These are phyloP conservation scores for Hypena proboscidalis DNA, from an alignment of 2,888 invertebrate species.

Conservation along the genomic window DNA sequence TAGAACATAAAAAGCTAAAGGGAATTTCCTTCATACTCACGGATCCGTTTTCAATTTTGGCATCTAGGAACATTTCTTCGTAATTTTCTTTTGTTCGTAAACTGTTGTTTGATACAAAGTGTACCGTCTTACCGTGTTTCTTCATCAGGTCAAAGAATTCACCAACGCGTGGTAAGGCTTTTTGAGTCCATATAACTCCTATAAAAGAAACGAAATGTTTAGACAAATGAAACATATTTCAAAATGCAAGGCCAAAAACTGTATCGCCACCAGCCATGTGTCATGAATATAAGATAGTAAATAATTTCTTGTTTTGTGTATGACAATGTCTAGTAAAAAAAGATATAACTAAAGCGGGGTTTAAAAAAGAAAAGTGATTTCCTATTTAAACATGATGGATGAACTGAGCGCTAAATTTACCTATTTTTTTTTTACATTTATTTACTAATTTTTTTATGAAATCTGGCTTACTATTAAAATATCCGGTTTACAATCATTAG, in stretches of 20 bases:
- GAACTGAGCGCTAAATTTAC: too few species aligned
- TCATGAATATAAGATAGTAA: background rate
- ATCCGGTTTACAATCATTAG: too few species aligned
- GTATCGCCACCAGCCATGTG: too few species aligned
- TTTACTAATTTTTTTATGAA: too few species aligned
- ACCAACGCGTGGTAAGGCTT: slow-evolving; percentile 68
- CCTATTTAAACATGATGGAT: too few species aligned
- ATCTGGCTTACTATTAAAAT: too few species aligned
- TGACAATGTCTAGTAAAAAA: too few species aligned
- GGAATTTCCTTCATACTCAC: too few species aligned
- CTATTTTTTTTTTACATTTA: too few species aligned
- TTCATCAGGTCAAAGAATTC: slow-evolving; percentile 75
- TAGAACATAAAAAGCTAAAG: too few species aligned
- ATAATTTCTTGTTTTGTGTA: background rate
- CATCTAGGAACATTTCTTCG: slow-evolving; percentile 54
- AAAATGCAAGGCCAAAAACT: background rate
- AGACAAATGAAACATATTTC: background rate
- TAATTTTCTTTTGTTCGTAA: slow-evolving; percentile 66
- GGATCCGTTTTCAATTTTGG: slow-evolving; percentile 66
- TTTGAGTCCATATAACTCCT: slow-evolving; percentile 82
- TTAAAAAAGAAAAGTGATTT: too few species aligned
- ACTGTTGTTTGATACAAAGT: slow-evolving; percentile 83
- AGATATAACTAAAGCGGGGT: too few species aligned
- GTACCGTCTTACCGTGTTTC: slow-evolving; percentile 76
- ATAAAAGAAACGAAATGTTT: slow-evolving; percentile 25